Evolutionary conservation across 2,797 vertebrate species (phyloP).

Genomic region (Coregonus ussuriensis): DNA sequence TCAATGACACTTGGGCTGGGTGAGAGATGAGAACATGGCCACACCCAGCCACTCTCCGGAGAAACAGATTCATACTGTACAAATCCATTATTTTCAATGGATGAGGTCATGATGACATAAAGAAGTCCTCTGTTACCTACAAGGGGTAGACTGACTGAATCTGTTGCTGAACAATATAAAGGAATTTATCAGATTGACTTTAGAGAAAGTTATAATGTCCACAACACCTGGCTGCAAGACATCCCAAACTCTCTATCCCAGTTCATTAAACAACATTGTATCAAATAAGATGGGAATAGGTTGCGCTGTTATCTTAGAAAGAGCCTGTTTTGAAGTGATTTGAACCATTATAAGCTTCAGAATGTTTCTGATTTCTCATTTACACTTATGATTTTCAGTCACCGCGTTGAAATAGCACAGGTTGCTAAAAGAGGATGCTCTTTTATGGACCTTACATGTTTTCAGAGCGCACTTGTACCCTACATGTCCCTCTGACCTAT

Average conservation of each 20-base stretch:
- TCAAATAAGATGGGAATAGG: background rate
- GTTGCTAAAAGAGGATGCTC: background rate
- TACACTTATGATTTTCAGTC: background rate
- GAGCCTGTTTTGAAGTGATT: background rate
- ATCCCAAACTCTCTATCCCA: background rate
- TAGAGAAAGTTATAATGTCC: background rate
- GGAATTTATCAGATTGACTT: background rate
- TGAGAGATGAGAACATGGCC: background rate
- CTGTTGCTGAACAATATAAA: background rate
- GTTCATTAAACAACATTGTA: background rate
- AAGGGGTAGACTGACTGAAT: background rate
- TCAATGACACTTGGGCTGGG: too few species aligned
- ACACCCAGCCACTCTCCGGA: background rate
- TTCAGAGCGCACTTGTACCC: background rate
- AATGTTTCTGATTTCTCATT: background rate
- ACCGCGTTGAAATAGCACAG: background rate
- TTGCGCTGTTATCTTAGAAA: background rate
- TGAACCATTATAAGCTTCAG: background rate
- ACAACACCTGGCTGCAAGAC: background rate
- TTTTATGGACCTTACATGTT: background rate
- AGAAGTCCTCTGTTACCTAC: too few species aligned
- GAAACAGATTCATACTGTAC: background rate
- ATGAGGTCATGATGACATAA: background rate
- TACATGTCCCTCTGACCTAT: too few species aligned
- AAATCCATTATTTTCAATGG: conserved; percentile 4